These are phyloP conservation scores for Calephelis virginiensis DNA, from an alignment of 1,140 invertebrate genomes.

Conservation along the genomic window DNA sequence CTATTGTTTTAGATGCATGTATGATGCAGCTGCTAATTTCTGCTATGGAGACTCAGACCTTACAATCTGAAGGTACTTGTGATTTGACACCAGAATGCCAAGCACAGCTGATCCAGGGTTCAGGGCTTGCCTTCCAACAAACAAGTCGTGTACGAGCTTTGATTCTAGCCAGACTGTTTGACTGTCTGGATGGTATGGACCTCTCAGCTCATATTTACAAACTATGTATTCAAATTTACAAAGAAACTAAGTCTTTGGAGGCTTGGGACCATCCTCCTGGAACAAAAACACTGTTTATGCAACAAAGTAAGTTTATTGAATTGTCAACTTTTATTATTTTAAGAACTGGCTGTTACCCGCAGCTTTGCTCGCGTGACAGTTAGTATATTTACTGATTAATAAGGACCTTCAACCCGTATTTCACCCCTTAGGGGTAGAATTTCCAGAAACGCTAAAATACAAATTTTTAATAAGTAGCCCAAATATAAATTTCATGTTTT, in stretches of 20 bases:
- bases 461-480: too few relatives aligned
- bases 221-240: conserved; percentile 68
- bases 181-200: conserved; percentile 62
- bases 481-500: too few relatives aligned
- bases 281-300: conserved; percentile 66
- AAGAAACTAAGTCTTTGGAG: conserved; percentile 66
- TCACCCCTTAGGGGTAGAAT: too few relatives aligned
- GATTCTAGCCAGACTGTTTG: conserved; percentile 54
- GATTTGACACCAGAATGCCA: conserved; percentile 61
- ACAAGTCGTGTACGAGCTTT: conserved; percentile 57
- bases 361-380: too few relatives aligned
- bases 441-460: too few relatives aligned
- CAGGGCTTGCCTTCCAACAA: conserved; percentile 62
- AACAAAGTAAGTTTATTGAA: conserved; percentile 51
- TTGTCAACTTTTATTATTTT: neutral
- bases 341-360: too few relatives aligned
- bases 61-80: conserved; percentile 51
- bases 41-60: conserved; percentile 62
- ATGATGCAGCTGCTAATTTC: conserved; percentile 68
- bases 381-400: too few relatives aligned
- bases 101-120: conserved; percentile 56
- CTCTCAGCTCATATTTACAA: conserved; percentile 63
- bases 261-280: conserved; percentile 65
- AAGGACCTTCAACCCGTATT: too few relatives aligned
- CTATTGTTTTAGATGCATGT: conserved; percentile 54